Evolutionary conservation across 2,797 vertebrate species (phyloP), one percentile per base, ranked within the genome.

Genomic region (Eremophila alpestris): DNA sequence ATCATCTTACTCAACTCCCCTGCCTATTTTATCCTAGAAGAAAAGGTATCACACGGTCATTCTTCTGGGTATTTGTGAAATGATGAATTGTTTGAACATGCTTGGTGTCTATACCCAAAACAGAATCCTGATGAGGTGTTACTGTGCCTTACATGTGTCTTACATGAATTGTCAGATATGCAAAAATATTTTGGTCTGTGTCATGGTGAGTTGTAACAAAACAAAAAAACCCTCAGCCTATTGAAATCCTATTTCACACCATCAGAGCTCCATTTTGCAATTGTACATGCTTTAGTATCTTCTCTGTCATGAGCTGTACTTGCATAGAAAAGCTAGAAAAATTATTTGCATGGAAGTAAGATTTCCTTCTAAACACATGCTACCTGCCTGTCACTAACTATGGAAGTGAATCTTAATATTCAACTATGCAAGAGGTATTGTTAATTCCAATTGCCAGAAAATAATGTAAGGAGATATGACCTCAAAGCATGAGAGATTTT

Each of bases 381-480:
- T 85, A 70, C 49, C 30, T 56, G 20, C 16, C 41, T 52, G n/a
- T 58, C 32, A 73, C 52, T 87, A 83, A 43, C 5, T 45, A 41
- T 30, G 51, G 26, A 93, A 80, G 29, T 40, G 51, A 85, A 85
- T 60, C 43, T 89, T 75, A 45, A 38, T 59, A 87, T 52, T 83
- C 68, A 87, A 65, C 26, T 71, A 87, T 0, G 0, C 45, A 76
- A 86, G 40, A 79, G 7, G 2, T 77, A 32, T 32, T 90, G 41
- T 54, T 80, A 77, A 85, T 87, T 92, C 16, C 32, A 41, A 10
- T 91, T 81, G 26, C 46, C 38, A 93, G 62, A 94, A 93, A 87
- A 71, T 38, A 58, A 52, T 23, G 19, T 60, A 71, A 77, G 82
- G 90, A 80, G 14, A 55, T 68, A 58, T 36, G 46, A 71, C 40